phyloP scores from a whole-genome alignment of 2,888 invertebrate species.

The Tenthredo notha region DNA sequence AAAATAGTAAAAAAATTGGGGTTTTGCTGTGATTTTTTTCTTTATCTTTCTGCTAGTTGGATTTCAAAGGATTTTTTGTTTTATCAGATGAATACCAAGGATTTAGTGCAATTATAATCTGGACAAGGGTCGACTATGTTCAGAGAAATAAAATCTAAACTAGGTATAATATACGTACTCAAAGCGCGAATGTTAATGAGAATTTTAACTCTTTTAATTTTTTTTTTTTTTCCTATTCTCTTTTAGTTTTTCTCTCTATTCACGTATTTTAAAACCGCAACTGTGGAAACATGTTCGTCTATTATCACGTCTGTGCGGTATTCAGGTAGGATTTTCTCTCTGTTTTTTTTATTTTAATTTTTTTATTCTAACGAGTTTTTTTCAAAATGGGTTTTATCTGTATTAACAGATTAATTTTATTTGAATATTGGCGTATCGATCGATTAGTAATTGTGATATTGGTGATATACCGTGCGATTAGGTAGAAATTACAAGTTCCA shows the following conservation, averaged over 20 bases:
- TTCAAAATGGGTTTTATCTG: no score
- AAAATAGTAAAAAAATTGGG: no score
- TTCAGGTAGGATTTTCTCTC: not conserved
- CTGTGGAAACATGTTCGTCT: not conserved
- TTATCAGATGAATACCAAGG: not conserved
- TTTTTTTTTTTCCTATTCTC: not conserved
- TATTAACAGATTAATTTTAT: no score
- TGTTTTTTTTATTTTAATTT: no score
- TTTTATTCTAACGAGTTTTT: no score
- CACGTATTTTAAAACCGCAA: not conserved
- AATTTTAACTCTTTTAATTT: not conserved
- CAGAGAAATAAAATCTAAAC: conserved; percentile 2
- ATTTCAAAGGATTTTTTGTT: no score
- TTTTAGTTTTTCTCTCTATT: not conserved
- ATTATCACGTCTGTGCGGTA: not conserved
- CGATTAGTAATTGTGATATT: no score
- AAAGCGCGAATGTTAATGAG: conserved; percentile 3
- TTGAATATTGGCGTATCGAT: no score
- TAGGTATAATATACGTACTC: not conserved
- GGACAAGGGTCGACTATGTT: not conserved
- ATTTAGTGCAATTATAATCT: not conserved
- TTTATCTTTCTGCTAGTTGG: no score
- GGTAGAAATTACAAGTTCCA: no score
- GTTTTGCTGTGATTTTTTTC: no score
- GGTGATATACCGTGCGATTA: no score